Conservation (phyloP, 2,113 vertebrate genomes). For the Pseudopipra pipra region DNA sequence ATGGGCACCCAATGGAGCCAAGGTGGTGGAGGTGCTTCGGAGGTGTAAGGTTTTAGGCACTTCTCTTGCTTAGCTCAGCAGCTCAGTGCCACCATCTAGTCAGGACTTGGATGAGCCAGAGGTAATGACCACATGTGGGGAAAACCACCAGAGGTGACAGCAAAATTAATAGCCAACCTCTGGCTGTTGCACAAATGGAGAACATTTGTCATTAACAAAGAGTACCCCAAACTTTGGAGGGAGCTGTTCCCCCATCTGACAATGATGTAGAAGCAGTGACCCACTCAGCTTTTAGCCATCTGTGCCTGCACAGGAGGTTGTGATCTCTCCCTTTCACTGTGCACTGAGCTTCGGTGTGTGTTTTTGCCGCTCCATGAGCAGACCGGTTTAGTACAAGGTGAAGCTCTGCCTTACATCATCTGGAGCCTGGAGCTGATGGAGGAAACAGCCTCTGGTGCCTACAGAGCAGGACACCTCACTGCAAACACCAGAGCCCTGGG, state of each 20-base stretch:
- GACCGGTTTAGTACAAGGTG: background rate
- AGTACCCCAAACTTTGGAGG: slow-evolving; percentile 9
- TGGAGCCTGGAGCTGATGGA: slow-evolving; percentile 40
- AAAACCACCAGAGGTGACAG: slow-evolving; percentile 10
- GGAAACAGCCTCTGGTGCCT: slow-evolving; percentile 1
- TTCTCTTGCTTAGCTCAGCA: background rate
- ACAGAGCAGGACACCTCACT: background rate
- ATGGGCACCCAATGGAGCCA: background rate
- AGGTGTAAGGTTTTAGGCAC: background rate
- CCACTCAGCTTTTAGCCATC: background rate
- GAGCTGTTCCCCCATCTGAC: background rate
- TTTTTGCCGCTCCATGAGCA: background rate
- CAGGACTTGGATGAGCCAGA: background rate
- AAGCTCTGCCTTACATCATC: slow-evolving; percentile 39
- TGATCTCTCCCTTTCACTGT: background rate
- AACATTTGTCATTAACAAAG: background rate
- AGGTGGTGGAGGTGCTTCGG: background rate
- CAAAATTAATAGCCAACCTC: slow-evolving; percentile 19
- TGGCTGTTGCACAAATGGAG: background rate
- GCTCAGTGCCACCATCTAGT: background rate
- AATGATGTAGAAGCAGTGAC: slow-evolving; percentile 3
- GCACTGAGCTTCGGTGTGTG: background rate
- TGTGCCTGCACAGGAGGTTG: slow-evolving; percentile 17
- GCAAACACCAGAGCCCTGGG: slow-evolving; percentile 39
- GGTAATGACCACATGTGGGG: background rate